A percentile compares a stretch with the other conserved stretches of the same genome.
phyloP scores from a whole-genome alignment of 2,888 invertebrate species.

The Eupsilia transversa region DNA sequence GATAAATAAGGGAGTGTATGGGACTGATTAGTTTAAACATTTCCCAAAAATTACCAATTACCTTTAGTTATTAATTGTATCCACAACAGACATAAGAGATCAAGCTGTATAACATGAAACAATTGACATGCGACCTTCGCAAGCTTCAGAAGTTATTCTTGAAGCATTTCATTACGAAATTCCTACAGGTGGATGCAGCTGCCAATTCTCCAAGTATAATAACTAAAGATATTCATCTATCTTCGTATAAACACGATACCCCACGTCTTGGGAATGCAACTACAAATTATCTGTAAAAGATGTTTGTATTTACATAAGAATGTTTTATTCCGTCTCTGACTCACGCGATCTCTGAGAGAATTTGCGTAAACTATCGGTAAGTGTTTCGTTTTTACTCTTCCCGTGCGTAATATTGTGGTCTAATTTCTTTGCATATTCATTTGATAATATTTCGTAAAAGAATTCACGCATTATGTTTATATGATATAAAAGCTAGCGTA shows the following conservation, averaged over 20 bases:
- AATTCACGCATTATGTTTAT: not conserved
- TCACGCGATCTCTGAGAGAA: constrained; percentile 39
- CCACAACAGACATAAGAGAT: not conserved
- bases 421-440: not conserved
- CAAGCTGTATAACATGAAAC: not conserved
- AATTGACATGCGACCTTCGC: not conserved
- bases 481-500: not conserved
- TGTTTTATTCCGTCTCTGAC: constrained; percentile 41
- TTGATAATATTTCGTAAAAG: not conserved
- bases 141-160: constrained; percentile 2
- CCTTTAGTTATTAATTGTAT: not conserved
- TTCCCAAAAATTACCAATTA: not conserved
- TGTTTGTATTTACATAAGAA: constrained; percentile 54
- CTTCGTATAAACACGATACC: not conserved
- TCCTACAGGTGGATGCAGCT: constrained; percentile 9
- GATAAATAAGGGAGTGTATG: not conserved
- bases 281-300: constrained; percentile 14
- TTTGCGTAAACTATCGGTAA: constrained; percentile 32
- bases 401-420: too few species aligned
- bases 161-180: not conserved
- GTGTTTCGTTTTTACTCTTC: constrained; percentile 13
- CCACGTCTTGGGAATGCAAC: constrained; percentile 18
- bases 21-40: not conserved
- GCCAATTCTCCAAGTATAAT: constrained; percentile 14
- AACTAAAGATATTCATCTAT: constrained; percentile 21